These are phyloP conservation scores for Pristionchus mayeri DNA, from an alignment of 2,888 invertebrate species.

Conservation along the genomic window DNA sequence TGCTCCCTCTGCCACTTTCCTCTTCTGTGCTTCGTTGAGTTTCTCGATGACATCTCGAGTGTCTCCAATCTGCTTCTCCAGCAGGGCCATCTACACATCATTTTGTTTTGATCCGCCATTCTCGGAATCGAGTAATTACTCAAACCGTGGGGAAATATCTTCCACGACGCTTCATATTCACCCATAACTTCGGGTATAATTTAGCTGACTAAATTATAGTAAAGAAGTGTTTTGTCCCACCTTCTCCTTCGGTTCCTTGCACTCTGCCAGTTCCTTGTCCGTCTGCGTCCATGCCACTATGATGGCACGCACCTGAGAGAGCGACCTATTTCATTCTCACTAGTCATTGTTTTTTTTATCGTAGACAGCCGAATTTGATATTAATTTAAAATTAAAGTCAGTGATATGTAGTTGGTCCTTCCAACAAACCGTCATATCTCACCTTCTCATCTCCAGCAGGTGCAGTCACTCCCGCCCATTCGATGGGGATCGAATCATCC, in stretches of 20 bases:
- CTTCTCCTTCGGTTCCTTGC: constrained; percentile 60
- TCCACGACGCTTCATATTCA: no score
- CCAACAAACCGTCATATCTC: no score
- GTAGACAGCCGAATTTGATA: no score
- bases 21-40: constrained; percentile 59
- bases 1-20: constrained; percentile 61
- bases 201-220: no score
- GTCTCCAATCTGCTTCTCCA: constrained; percentile 93
- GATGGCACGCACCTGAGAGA: constrained; percentile 54
- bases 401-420: no score
- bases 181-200: no score
- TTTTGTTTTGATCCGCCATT: no score
- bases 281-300: constrained; percentile 64
- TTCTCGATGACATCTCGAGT: constrained; percentile 92
- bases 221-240: constrained; percentile 16
- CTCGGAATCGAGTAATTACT: no score
- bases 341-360: no score
- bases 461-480: constrained; percentile 90
- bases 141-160: neutral
- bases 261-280: constrained; percentile 61
- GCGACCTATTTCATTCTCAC: no score
- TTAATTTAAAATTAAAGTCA: no score
- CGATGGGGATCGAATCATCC: constrained; percentile 84
- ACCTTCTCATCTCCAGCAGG: constrained; percentile 81
- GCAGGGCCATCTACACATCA: constrained; percentile 80